phyloP scores from a whole-genome alignment of 2,888 invertebrate species.

The Emmelina monodactyla region DNA sequence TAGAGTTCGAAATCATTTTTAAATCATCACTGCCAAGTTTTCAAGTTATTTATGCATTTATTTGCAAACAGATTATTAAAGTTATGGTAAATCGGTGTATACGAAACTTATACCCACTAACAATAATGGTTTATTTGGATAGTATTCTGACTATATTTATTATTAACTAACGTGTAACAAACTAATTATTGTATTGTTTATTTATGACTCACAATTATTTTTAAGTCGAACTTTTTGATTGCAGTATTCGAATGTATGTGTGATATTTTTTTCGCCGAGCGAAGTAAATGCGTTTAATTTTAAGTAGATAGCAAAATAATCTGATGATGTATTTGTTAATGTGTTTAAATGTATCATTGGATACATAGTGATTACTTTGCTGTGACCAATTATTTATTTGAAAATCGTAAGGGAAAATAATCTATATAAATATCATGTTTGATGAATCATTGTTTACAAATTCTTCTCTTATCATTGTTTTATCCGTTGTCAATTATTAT shows the following conservation, averaged over 20 bases:
- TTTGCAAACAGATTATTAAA: too few relatives aligned
- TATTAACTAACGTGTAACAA: slow-evolving; percentile 2
- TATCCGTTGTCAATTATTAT: too few relatives aligned
- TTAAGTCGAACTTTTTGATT: slow-evolving; percentile 24
- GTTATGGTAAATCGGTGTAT: too few relatives aligned
- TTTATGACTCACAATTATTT: slow-evolving; percentile 5
- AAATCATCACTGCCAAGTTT: too few relatives aligned
- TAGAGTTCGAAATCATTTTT: too few relatives aligned
- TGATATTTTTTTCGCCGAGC: slow-evolving; percentile 44
- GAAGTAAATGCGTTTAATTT: slow-evolving; percentile 33
- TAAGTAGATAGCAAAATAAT: slow-evolving; percentile 19
- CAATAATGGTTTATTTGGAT: too few relatives aligned
- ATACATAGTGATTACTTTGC: slow-evolving; percentile 59
- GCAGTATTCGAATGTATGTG: slow-evolving; percentile 41
- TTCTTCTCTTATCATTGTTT: too few relatives aligned
- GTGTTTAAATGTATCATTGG: slow-evolving; percentile 41
- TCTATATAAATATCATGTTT: too few relatives aligned
- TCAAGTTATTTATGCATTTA: too few relatives aligned
- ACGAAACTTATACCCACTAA: too few relatives aligned
- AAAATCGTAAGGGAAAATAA: slow-evolving; percentile 17
- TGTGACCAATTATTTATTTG: slow-evolving; percentile 36
- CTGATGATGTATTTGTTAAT: slow-evolving; percentile 29
- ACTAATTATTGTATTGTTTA: slow-evolving; percentile 1
- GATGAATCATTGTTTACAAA: too few relatives aligned
- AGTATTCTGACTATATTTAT: too few relatives aligned